A percentile compares a stretch with the other conserved stretches of the same genome.
phyloP scores from a whole-genome alignment of 2,888 invertebrate genomes.

The Embidobia sp. region DNA sequence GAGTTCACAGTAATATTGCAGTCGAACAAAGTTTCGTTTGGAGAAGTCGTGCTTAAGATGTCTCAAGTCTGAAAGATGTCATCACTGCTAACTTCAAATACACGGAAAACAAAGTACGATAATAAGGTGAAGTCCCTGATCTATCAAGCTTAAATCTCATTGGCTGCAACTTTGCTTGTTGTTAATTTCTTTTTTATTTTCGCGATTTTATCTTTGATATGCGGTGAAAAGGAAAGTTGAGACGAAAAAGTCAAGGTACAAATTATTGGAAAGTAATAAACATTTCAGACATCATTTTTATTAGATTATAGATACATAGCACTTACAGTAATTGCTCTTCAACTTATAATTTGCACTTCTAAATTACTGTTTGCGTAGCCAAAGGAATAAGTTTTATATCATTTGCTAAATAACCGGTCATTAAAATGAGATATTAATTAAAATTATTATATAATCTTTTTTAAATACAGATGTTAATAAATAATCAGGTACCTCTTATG shows the following conservation, averaged over 20 bases:
- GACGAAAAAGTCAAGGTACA: not conserved
- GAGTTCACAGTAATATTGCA: constrained; percentile 27
- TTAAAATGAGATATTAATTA: too few species aligned
- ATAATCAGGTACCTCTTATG: too few species aligned
- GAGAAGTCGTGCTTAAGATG: constrained; percentile 33
- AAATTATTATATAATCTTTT: too few species aligned
- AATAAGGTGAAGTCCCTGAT: constrained; percentile 41
- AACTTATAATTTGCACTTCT: too few species aligned
- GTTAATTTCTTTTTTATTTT: constrained; percentile 25
- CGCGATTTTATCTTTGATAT: constrained; percentile 2
- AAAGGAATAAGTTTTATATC: too few species aligned
- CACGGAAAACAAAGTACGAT: constrained; percentile 39
- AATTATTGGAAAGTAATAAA: not conserved
- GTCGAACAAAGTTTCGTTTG: constrained; percentile 48
- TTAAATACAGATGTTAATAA: too few species aligned
- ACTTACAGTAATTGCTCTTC: too few species aligned
- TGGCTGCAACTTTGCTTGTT: constrained; percentile 8
- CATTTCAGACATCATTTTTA: not conserved
- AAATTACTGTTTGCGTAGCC: too few species aligned
- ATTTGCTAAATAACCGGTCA: too few species aligned
- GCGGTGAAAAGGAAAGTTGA: constrained; percentile 2
- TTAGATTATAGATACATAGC: too few species aligned
- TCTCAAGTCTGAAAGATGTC: constrained; percentile 33
- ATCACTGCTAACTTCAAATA: constrained; percentile 40
- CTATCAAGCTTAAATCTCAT: constrained; percentile 31